phyloP scores from a whole-genome alignment of 2,797 vertebrate genomes.

The Petrocephalus sullivani region DNA sequence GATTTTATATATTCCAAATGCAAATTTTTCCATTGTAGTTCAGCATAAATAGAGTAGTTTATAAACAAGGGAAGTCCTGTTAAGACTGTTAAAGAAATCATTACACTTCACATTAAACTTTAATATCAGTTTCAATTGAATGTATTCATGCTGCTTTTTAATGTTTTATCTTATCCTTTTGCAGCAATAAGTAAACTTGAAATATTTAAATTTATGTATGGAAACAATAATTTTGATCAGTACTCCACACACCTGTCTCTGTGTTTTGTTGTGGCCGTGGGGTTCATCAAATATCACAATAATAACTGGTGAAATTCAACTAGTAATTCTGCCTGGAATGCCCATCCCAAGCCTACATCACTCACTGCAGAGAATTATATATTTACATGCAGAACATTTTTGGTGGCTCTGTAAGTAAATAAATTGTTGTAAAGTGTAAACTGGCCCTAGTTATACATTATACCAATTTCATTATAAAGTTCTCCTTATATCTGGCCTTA shows the following conservation, averaged over 20 bases:
- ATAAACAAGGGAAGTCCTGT: no score
- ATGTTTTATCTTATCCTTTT: background rate
- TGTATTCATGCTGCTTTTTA: background rate
- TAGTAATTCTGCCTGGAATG: background rate
- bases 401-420: background rate
- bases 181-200: background rate
- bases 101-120: no score
- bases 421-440: background rate
- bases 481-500: background rate
- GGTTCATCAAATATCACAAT: background rate
- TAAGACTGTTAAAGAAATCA: no score
- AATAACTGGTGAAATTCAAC: background rate
- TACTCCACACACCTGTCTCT: background rate
- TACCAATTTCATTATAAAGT: background rate
- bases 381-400: background rate
- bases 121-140: no score
- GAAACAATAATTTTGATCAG: background rate
- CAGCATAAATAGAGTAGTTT: no score
- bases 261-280: background rate
- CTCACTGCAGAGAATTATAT: no score
- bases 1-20: no score
- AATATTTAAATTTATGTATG: background rate
- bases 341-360: background rate
- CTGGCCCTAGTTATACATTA: background rate
- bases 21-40: no score